These are phyloP conservation scores for Xylocopa sonorina DNA, from an alignment of 1,140 invertebrate genomes.

Conservation along the genomic window DNA sequence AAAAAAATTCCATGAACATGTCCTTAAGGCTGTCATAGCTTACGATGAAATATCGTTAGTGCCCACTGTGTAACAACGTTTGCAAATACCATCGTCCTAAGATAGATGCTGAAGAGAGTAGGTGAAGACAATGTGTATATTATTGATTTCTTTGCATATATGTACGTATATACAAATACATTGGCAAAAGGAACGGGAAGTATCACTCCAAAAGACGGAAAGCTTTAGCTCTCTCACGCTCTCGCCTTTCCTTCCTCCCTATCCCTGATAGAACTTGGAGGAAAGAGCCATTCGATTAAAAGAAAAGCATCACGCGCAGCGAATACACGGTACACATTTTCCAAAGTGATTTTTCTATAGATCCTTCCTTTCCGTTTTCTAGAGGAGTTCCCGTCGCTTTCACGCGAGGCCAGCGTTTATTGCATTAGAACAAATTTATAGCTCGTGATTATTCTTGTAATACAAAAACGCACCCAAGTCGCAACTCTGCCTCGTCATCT, in stretches of 20 bases:
- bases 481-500: conserved; percentile 67
- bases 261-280: no score
- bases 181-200: conserved; percentile 36
- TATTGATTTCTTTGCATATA: no score
- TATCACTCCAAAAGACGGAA: not conserved
- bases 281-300: no score
- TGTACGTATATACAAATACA: conserved; percentile 22
- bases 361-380: not conserved
- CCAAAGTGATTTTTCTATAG: not conserved
- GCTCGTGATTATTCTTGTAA: conserved; percentile 65
- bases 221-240: no score
- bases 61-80: conserved; percentile 53
- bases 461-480: conserved; percentile 75
- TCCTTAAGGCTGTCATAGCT: conserved; percentile 37
- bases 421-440: conserved; percentile 54
- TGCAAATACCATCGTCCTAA: conserved; percentile 53
- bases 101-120: conserved; percentile 49
- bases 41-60: conserved; percentile 52
- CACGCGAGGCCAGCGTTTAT: conserved; percentile 21
- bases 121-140: conserved; percentile 49
- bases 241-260: no score
- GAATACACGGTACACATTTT: no score
- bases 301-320: no score
- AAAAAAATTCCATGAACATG: conserved; percentile 26
- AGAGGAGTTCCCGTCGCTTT: conserved; percentile 27